Conservation (phyloP, 2,797 vertebrate genomes). For the Sphenopsis melanotis region DNA sequence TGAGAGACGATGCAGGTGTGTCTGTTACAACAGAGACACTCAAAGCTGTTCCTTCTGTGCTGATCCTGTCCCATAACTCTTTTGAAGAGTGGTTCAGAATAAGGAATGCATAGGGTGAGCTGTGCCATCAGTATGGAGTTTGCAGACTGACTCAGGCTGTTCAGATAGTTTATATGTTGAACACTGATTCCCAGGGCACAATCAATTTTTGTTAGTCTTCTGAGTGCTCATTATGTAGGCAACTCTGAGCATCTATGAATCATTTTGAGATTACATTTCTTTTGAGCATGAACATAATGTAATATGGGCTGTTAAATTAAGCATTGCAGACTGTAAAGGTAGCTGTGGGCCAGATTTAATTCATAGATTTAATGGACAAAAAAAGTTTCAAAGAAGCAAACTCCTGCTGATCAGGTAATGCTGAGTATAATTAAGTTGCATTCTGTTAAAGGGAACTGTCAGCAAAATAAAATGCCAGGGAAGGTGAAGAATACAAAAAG, state of each 20-base stretch:
- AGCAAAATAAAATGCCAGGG: conserved; percentile 43
- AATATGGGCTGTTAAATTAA: not conserved
- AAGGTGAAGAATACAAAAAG: conserved; percentile 30
- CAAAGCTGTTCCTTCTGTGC: not conserved
- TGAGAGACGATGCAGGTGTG: not conserved
- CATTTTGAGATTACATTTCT: not conserved
- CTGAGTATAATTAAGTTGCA: conserved; percentile 33
- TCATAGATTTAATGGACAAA: not conserved
- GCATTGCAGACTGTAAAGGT: not conserved
- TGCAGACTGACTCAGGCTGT: not conserved
- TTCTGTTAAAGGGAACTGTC: conserved; percentile 25
- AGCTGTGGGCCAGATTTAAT: not conserved
- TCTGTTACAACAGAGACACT: not conserved
- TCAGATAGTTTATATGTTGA: not conserved
- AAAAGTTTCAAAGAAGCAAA: not conserved
- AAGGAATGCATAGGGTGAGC: not conserved
- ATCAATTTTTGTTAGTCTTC: not conserved
- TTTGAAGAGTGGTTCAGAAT: not conserved
- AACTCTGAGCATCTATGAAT: not conserved
- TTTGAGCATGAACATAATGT: not conserved
- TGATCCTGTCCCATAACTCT: not conserved
- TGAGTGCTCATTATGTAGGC: not conserved
- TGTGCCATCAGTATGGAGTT: not conserved
- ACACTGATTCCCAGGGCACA: not conserved
- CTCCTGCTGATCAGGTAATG: conserved; percentile 5